Evolutionary conservation across 2,888 invertebrate genomes (phyloP).

Genomic region (Pycnomerus fuliginosus): DNA sequence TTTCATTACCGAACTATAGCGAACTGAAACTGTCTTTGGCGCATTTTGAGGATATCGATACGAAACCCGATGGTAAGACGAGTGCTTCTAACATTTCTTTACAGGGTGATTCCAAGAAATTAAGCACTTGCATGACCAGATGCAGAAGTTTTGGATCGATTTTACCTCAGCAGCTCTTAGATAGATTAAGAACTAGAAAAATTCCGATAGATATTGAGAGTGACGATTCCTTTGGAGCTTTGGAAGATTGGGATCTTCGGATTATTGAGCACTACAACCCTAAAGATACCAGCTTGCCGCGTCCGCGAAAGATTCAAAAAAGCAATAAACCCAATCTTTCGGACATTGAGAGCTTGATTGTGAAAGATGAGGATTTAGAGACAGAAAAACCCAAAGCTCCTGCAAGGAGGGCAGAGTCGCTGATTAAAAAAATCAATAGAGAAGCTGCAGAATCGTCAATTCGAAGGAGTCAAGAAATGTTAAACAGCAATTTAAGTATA

Average conservation of each 20-base stretch:
- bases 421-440: slow-evolving; percentile 42
- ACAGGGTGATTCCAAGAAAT: too few species aligned
- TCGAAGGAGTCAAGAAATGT: slow-evolving; percentile 8
- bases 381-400: slow-evolving; percentile 42
- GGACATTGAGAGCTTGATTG: slow-evolving; percentile 46
- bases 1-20: slow-evolving; percentile 57
- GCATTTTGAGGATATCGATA: slow-evolving; percentile 38
- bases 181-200: slow-evolving; percentile 46
- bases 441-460: slow-evolving; percentile 33
- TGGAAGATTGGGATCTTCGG: slow-evolving; percentile 56
- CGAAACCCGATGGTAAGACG: slow-evolving; percentile 37
- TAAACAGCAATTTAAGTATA: slow-evolving; percentile 15
- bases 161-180: slow-evolving; percentile 51
- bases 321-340: slow-evolving; percentile 34
- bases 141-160: slow-evolving; percentile 55
- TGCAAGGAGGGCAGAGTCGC: slow-evolving; percentile 41
- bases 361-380: slow-evolving; percentile 38
- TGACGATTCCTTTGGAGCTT: slow-evolving; percentile 54
- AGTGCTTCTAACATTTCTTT: slow-evolving; percentile 44
- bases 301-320: slow-evolving; percentile 39
- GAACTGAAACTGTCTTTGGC: slow-evolving; percentile 52
- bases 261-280: slow-evolving; percentile 54
- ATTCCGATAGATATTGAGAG: slow-evolving; percentile 50
- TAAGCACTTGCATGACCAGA: slow-evolving; percentile 53
- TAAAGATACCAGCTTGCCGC: slow-evolving; percentile 50